A percentile compares a stretch with the other conserved stretches of the same genome.
Evolutionary conservation across 1,140 invertebrate genomes (phyloP).

Genomic region (Drosophila azteca): DNA sequence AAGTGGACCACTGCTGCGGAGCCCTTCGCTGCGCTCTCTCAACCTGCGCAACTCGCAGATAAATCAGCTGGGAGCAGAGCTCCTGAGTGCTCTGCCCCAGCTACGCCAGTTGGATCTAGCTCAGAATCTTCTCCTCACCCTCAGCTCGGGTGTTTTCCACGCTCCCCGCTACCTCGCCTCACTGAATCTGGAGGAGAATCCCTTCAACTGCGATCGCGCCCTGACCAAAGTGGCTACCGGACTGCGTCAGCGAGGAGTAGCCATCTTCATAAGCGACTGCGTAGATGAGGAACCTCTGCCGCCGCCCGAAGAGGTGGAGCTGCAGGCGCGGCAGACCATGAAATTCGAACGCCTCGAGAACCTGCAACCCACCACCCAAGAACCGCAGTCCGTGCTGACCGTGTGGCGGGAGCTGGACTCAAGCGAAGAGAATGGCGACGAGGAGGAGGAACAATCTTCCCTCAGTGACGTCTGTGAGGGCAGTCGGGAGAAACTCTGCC

Average conservation of each 20-base stretch:
- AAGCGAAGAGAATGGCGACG: constrained; percentile 29
- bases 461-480: constrained; percentile 61
- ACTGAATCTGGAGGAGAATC: constrained; percentile 71
- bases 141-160: constrained; percentile 56
- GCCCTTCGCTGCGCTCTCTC: constrained; percentile 57
- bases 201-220: constrained; percentile 67
- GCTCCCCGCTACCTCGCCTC: constrained; percentile 49
- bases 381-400: constrained; percentile 45
- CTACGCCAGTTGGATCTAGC: constrained; percentile 68
- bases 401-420: constrained; percentile 68
- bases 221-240: constrained; percentile 52
- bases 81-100: constrained; percentile 62
- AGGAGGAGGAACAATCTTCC: constrained; percentile 28
- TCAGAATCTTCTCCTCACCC: constrained; percentile 70
- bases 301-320: constrained; percentile 21
- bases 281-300: constrained; percentile 24
- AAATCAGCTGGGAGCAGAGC: constrained; percentile 50
- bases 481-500: constrained; percentile 63
- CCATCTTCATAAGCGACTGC: constrained; percentile 58
- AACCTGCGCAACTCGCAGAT: constrained; percentile 75
- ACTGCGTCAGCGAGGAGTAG: constrained; percentile 56
- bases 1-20: constrained; percentile 53
- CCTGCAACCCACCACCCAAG: constrained; percentile 23
- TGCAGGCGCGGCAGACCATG: background rate
- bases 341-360: constrained; percentile 60